These are phyloP conservation scores for Scophthalmus maximus DNA, from an alignment of 2,113 vertebrate genomes.

Conservation along the genomic window DNA sequence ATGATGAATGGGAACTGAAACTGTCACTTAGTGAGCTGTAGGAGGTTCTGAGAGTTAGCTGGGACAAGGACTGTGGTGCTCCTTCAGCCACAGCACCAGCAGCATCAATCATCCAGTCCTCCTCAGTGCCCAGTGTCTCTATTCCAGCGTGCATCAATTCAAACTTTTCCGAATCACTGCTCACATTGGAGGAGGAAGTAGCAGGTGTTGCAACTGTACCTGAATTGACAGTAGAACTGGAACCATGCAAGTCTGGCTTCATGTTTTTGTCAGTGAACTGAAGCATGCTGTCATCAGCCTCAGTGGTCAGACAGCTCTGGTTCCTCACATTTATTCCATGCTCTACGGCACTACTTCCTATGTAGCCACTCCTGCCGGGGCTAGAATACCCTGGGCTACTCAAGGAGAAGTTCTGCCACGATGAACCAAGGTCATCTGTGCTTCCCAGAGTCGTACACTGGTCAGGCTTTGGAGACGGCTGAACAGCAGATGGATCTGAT, in stretches of 20 bases:
- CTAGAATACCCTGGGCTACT: conserved; percentile 37
- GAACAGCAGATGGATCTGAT: neutral
- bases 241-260: neutral
- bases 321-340: neutral
- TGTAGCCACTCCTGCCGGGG: conserved; percentile 16
- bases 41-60: conserved; percentile 40
- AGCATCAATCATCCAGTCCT: neutral
- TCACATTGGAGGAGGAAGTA: conserved; percentile 20
- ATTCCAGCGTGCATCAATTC: conserved; percentile 52
- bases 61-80: conserved; percentile 44
- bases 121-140: conserved; percentile 43
- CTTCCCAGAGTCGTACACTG: conserved; percentile 28
- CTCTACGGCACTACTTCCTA: conserved; percentile 12
- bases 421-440: conserved; percentile 62
- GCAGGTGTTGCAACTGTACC: neutral
- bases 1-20: conserved; percentile 77
- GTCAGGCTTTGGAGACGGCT: neutral
- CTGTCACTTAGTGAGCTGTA: conserved; percentile 70
- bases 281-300: conserved; percentile 27
- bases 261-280: conserved; percentile 14
- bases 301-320: conserved; percentile 36
- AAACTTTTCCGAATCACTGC: conserved; percentile 30
- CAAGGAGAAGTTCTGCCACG: conserved; percentile 78
- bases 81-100: neutral
- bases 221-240: neutral